Evolutionary conservation across 2,113 vertebrate species (phyloP).

Genomic region (Pluvialis apricaria): DNA sequence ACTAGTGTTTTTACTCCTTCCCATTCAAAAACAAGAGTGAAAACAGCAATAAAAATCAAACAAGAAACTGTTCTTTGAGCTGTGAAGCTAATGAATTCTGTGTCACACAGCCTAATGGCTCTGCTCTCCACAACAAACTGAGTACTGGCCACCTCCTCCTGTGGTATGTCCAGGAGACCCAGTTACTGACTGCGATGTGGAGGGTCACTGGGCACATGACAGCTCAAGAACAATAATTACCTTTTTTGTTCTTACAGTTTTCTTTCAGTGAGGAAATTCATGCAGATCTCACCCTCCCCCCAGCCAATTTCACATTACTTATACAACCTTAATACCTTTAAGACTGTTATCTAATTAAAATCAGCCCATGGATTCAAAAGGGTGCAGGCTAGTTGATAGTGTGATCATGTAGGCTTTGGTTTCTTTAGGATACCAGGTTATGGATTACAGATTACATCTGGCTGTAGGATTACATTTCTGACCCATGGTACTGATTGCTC

Average conservation of each 20-base stretch:
- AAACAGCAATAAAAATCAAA: neutral
- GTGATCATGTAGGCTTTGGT: neutral
- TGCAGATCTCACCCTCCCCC: neutral
- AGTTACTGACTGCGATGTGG: neutral
- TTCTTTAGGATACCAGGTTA: neutral
- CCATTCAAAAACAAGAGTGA: neutral
- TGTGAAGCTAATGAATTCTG: neutral
- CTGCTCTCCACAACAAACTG: neutral
- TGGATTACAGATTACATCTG: neutral
- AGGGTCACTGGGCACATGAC: neutral
- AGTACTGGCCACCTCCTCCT: neutral
- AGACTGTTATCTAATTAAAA: neutral
- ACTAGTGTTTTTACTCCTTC: neutral
- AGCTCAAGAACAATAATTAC: neutral
- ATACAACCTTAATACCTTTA: neutral
- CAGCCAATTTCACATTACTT: neutral
- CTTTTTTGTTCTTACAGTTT: neutral
- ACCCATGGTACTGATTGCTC: neutral
- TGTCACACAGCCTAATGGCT: neutral
- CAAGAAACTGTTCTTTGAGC: neutral
- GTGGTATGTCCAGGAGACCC: neutral
- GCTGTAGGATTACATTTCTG: neutral
- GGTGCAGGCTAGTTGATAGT: neutral
- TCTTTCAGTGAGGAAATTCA: neutral
- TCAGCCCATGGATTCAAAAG: neutral